A percentile compares a stretch with the other conserved stretches of the same genome.
Conservation (phyloP, 1,140 invertebrate species). For the Rhagoletis pomonella region DNA sequence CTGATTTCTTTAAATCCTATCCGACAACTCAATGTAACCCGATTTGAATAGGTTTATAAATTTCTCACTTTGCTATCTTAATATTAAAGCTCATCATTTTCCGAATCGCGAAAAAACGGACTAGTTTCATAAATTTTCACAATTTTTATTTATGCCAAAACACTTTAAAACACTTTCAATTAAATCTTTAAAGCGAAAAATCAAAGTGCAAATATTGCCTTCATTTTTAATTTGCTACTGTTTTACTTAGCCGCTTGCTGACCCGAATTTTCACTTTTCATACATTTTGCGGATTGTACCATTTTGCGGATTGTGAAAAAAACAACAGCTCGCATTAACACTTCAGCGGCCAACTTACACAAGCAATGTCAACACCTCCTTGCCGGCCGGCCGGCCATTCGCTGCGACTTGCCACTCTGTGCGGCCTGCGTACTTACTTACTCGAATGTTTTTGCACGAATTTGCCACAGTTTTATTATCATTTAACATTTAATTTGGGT, state of each 20-base stretch:
- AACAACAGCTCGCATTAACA: background rate
- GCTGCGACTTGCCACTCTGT: background rate
- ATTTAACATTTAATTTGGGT: constrained; percentile 44
- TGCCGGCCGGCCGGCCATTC: background rate
- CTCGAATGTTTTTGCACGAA: background rate
- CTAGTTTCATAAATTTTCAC: background rate
- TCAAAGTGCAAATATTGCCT: background rate
- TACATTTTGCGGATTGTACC: background rate
- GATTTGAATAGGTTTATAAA: no score
- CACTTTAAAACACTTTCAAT: background rate
- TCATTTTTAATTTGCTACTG: background rate
- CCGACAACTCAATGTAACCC: no score
- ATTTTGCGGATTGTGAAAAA: background rate
- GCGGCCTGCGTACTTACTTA: no score
- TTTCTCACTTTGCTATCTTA: no score
- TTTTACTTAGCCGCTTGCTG: background rate
- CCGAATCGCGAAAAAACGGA: no score
- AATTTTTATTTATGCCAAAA: background rate
- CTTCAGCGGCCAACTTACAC: constrained; percentile 8
- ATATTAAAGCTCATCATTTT: no score
- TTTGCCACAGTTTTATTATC: constrained; percentile 35
- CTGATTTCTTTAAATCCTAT: no score
- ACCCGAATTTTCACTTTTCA: constrained; percentile 28
- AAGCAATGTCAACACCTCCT: constrained; percentile 13
- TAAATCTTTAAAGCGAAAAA: no score